Evolutionary conservation across 92 coral and sea anemone genomes (phyloP).

Genomic region (Nematostella vectensis): DNA sequence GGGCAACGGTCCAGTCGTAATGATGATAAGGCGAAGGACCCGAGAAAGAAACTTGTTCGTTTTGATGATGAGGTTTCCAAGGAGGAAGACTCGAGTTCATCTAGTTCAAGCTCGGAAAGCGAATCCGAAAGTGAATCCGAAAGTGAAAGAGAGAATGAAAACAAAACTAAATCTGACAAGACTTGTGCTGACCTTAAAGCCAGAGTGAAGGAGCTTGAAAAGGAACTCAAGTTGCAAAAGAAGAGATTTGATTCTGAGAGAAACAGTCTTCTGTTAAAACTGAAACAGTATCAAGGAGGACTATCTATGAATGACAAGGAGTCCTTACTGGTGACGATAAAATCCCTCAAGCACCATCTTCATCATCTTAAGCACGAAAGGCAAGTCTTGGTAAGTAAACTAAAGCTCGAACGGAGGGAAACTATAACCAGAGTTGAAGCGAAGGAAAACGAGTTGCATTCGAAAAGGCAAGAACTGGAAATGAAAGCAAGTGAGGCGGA

Average conservation of each 20-base stretch:
- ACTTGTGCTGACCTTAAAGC: conserved; percentile 26
- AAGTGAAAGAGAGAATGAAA: neutral
- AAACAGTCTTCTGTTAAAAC: conserved; percentile 2
- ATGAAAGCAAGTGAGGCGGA: too few species aligned
- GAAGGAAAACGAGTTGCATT: conserved; percentile 45
- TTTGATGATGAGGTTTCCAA: conserved; percentile 12
- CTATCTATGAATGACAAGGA: conserved; percentile 7
- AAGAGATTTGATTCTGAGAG: conserved; percentile 37
- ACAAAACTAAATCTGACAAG: too few species aligned
- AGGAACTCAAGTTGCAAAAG: conserved; percentile 37
- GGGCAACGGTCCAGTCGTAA: conserved; percentile 8
- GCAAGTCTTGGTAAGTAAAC: conserved; percentile 30
- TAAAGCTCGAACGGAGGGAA: conserved; percentile 28
- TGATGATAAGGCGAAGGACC: conserved; percentile 22
- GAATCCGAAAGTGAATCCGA: conserved; percentile 4
- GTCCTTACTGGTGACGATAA: conserved; percentile 25
- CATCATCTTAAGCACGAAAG: conserved; percentile 46
- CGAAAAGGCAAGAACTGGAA: conserved; percentile 22
- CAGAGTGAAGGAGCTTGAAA: conserved; percentile 36
- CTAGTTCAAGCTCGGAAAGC: conserved; percentile 1
- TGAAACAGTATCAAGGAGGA: conserved; percentile 8
- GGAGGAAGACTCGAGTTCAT: conserved; percentile 7
- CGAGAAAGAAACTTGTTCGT: conserved; percentile 18
- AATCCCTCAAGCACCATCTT: conserved; percentile 43
- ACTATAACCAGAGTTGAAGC: conserved; percentile 17